Conservation (phyloP, 2,113 vertebrate species). For the Pipra filicauda region DNA sequence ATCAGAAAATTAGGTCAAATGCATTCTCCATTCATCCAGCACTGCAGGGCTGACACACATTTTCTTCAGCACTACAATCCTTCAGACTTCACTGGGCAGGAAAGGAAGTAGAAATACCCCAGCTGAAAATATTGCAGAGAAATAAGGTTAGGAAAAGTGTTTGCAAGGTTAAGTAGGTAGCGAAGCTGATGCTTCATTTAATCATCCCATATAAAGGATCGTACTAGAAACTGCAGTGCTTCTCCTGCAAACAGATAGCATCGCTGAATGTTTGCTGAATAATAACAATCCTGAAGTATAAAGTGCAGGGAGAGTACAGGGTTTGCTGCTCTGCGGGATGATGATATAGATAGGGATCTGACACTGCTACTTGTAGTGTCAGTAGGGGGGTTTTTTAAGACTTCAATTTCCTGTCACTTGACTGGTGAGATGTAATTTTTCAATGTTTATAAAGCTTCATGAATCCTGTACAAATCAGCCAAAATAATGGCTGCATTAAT, state of each 20-base stretch:
- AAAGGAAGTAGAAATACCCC: not conserved
- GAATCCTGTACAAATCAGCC: not conserved
- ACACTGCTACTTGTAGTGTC: not conserved
- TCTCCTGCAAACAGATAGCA: not conserved
- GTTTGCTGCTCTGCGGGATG: not conserved
- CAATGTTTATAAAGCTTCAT: not conserved
- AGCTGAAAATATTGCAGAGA: not conserved
- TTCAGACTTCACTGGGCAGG: not conserved
- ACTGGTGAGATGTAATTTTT: not conserved
- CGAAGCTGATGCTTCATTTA: not conserved
- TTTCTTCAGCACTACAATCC: not conserved
- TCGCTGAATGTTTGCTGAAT: not conserved
- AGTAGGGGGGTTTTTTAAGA: not conserved
- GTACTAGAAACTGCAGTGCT: not conserved
- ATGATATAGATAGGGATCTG: not conserved
- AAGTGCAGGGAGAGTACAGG: not conserved
- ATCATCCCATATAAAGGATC: not conserved
- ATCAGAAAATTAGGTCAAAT: constrained; percentile 23
- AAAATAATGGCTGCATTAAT: not conserved
- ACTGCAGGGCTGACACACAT: not conserved
- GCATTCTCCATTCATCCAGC: not conserved
- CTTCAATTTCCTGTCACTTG: not conserved
- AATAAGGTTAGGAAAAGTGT: not conserved
- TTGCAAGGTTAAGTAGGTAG: not conserved
- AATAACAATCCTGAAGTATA: not conserved